Percentiles rank a stretch among this genome's conserved stretches.
These are phyloP conservation scores for Scylla paramamosain DNA, from an alignment of 1,140 invertebrate species.

Conservation along the genomic window DNA sequence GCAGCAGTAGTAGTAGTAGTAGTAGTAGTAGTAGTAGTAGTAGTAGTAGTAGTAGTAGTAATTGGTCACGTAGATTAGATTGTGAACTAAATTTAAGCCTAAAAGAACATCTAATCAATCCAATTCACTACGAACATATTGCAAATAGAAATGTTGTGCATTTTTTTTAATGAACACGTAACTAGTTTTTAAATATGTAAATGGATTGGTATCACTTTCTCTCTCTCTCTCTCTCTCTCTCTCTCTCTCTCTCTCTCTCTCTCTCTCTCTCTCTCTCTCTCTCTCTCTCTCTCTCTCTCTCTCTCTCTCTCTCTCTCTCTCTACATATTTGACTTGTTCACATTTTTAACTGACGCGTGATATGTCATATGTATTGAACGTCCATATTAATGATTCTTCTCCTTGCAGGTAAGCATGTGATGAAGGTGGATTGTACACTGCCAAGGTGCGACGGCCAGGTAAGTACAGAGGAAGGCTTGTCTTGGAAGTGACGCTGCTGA, in stretches of 20 bases:
- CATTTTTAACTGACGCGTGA: background rate
- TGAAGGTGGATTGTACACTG: background rate
- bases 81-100: background rate
- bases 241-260: constrained; percentile 20
- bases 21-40: too few relatives aligned
- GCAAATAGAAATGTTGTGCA: background rate
- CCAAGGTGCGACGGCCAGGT: background rate
- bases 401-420: background rate
- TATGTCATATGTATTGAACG: background rate
- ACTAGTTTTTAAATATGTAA: background rate
- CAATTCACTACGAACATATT: background rate
- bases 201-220: background rate
- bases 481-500: background rate
- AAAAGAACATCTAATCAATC: background rate
- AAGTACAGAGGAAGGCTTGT: background rate
- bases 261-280: constrained; percentile 20
- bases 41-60: background rate
- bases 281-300: constrained; percentile 20
- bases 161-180: background rate
- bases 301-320: too few relatives aligned
- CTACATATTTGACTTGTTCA: background rate
- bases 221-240: constrained; percentile 3
- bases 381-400: background rate
- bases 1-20: too few relatives aligned
- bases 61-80: background rate